Evolutionary conservation across 2,888 invertebrate genomes (phyloP), one percentile per base, ranked within the genome.

Genomic region (Argyresthia goedartella): DNA sequence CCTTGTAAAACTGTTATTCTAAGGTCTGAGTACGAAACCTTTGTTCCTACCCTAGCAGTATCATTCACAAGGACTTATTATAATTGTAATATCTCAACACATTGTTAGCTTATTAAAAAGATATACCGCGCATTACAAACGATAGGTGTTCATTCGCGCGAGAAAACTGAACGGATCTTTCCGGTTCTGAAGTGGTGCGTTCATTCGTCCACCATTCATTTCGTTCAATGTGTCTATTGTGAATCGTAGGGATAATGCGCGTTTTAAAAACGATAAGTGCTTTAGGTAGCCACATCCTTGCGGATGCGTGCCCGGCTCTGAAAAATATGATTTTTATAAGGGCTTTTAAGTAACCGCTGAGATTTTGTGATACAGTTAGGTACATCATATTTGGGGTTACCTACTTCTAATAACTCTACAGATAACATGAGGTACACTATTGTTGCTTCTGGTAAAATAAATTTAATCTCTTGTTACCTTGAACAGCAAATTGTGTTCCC

Each of bases 151-250:
- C 81, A 70, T 66, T 73, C 76, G 74, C 73, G 81, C 82, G 82
- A 69, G 69, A 80, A 79, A 76, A 73, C 74, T 73, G 48, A 71
- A 65, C 73, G 71, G 69, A 71, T 71, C 79, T 71, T 81, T 82
- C 85, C 84, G 82, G 85, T 86, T 81, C 64, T 84, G 65, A 68
- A 85, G 84, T 77, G 81, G 73, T 61, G 60, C 56, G 73, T 61
- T 61, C 57, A 55, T 54, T 57, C 60, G 57, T 60, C 66, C 64
- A 57, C 55, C 63, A 53, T 57, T 61, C 60, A 52, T 54, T 54
- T 54, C 51, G 51, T 50, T 42, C 33, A 50, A 50, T 50, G 50
- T 50, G 41, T 50, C 25, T 50, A 16, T 50, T 47, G 45, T 51
- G 50, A 35, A 13, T 25, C n/a, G 41, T n/a, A 13, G 25, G 25